These are phyloP conservation scores for Choristoneura fumiferana DNA, from an alignment of 1,140 invertebrate genomes.

Conservation along the genomic window DNA sequence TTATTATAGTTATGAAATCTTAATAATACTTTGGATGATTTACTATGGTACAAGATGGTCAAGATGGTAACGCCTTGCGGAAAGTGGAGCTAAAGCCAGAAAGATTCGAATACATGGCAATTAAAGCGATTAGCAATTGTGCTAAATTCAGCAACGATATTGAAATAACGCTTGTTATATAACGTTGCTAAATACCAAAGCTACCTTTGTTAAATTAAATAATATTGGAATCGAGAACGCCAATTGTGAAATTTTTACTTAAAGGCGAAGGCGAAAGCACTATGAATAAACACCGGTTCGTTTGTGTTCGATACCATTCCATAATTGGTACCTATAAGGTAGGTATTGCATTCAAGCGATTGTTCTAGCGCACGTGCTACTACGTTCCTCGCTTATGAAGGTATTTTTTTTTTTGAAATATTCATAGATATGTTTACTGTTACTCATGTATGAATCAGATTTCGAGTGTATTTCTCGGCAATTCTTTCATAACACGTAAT, in stretches of 20 bases:
- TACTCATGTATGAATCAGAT: no score
- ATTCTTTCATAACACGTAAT: neutral
- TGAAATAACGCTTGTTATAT: no score
- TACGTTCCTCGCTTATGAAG: no score
- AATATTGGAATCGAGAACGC: neutral
- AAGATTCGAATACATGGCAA: neutral
- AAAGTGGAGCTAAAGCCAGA: no score
- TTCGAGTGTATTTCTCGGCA: no score
- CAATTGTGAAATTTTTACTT: slow-evolving; percentile 5
- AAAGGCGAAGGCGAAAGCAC: slow-evolving; percentile 4
- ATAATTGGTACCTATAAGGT: slow-evolving; percentile 6
- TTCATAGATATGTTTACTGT: no score
- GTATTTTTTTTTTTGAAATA: no score
- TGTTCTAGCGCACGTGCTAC: slow-evolving; percentile 1
- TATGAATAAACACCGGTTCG: neutral
- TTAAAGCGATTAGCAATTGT: neutral
- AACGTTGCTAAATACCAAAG: no score
- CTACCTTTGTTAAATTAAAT: no score
- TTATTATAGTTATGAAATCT: neutral
- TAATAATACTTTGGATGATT: neutral
- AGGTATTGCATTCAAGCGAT: neutral
- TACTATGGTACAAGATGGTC: neutral
- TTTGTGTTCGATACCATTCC: slow-evolving; percentile 11
- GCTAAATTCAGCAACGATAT: no score
- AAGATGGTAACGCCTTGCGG: neutral